These are phyloP conservation scores for Coecobrya sp. DNA, from an alignment of 2,888 invertebrate genomes.

Conservation along the genomic window DNA sequence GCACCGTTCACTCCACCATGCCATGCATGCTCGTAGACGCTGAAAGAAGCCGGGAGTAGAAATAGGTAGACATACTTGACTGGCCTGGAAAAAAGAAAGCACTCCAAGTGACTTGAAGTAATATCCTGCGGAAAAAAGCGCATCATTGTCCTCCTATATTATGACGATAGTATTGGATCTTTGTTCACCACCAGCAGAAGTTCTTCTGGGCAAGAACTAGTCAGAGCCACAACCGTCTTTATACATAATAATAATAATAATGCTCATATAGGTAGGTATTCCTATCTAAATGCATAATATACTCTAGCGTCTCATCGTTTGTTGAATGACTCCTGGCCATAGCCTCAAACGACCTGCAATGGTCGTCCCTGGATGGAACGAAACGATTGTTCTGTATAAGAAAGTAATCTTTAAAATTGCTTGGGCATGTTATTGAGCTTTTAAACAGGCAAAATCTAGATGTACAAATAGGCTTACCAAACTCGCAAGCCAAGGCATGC, in stretches of 20 bases:
- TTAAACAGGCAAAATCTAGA: slow-evolving; percentile 28
- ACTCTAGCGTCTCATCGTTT: slow-evolving; percentile 65
- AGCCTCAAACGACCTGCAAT: slow-evolving; percentile 65
- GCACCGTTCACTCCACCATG: slow-evolving; percentile 58
- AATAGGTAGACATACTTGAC: not conserved
- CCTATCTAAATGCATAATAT: slow-evolving; percentile 58
- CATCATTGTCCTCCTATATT: slow-evolving; percentile 62
- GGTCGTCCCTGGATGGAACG: slow-evolving; percentile 41
- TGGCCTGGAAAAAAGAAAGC: slow-evolving; percentile 48
- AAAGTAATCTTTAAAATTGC: slow-evolving; percentile 73
- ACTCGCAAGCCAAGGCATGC: not conserved
- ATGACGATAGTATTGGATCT: not conserved
- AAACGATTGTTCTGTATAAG: slow-evolving; percentile 60
- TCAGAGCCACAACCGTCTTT: not conserved
- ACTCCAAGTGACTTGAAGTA: slow-evolving; percentile 64
- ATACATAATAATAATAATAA: slow-evolving; percentile 12
- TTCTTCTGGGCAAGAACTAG: not conserved
- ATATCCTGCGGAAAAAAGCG: slow-evolving; percentile 74
- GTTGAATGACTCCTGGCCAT: slow-evolving; percentile 65
- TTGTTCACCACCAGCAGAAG: slow-evolving; percentile 11
- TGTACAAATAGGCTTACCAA: slow-evolving; percentile 53
- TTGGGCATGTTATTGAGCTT: slow-evolving; percentile 59
- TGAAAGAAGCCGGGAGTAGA: slow-evolving; percentile 18
- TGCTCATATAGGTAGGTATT: not conserved
- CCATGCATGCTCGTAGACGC: not conserved